phyloP scores from a whole-genome alignment of 2,113 vertebrate species.

The Ailuropoda melanoleuca region DNA sequence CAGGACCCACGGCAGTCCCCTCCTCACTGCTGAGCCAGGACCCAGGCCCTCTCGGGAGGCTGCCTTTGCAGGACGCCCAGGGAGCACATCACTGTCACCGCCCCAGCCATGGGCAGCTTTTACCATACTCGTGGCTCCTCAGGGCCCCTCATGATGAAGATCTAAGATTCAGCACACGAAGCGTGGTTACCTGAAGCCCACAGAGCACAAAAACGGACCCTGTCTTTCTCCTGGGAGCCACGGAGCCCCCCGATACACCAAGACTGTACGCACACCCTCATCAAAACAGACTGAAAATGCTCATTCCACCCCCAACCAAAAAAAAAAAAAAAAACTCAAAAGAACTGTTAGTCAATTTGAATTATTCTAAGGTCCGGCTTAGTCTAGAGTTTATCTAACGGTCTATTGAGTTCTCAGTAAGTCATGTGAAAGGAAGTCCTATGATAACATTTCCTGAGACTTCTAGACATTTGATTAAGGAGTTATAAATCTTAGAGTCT shows the following conservation, averaged over 20 bases:
- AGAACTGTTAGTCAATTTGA: slow-evolving; percentile 83
- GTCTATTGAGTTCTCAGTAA: slow-evolving; percentile 90
- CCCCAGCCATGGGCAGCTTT: not conserved
- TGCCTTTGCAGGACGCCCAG: not conserved
- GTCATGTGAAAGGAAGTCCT: slow-evolving; percentile 91
- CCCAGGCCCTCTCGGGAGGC: not conserved
- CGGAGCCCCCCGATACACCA: not conserved
- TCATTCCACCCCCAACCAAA: too few species aligned
- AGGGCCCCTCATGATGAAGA: not conserved
- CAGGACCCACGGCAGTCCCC: not conserved
- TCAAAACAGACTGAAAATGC: not conserved
- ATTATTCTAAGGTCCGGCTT: slow-evolving; percentile 84
- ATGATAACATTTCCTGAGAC: slow-evolving; percentile 90
- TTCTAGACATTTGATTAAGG: slow-evolving; percentile 93
- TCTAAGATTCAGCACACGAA: not conserved
- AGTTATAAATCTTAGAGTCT: slow-evolving; percentile 93
- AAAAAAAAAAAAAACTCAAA: not conserved
- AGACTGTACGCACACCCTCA: slow-evolving; percentile 50
- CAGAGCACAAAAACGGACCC: not conserved
- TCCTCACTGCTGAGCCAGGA: not conserved
- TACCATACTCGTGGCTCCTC: not conserved
- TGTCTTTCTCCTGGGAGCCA: not conserved
- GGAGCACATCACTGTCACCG: not conserved
- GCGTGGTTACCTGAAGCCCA: not conserved
- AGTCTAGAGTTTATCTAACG: slow-evolving; percentile 87